Conservation (phyloP, 2,797 vertebrate genomes). For the Nannoperca australis region DNA sequence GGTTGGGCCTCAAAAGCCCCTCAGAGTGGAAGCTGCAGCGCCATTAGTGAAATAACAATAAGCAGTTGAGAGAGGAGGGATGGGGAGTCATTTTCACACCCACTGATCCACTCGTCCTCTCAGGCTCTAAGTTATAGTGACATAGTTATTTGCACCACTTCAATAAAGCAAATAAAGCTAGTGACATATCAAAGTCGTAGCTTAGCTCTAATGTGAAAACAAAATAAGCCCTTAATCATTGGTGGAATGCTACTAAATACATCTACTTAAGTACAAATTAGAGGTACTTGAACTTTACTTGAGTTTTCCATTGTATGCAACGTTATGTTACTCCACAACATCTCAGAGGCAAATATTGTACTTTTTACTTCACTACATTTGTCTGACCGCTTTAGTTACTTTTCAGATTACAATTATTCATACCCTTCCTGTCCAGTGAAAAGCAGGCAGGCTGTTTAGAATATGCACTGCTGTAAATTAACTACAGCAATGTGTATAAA, state of each 20-base stretch:
- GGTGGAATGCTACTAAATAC: too few species aligned
- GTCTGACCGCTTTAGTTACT: neutral
- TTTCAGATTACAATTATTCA: too few species aligned
- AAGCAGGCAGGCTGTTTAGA: too few species aligned
- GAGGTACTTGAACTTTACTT: too few species aligned
- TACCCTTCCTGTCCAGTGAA: too few species aligned
- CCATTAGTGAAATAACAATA: slow-evolving; percentile 66
- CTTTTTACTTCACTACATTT: neutral
- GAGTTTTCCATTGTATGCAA: neutral
- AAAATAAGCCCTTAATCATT: neutral
- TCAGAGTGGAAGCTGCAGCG: slow-evolving; percentile 52
- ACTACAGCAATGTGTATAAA: too few species aligned
- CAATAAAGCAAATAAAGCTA: neutral
- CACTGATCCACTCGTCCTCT: neutral
- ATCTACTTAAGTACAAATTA: too few species aligned
- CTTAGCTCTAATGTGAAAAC: slow-evolving; percentile 15
- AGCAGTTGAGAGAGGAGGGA: slow-evolving; percentile 30
- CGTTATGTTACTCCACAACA: neutral
- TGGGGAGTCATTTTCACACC: neutral
- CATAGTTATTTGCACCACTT: neutral
- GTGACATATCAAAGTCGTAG: neutral
- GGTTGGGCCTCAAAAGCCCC: slow-evolving; percentile 44
- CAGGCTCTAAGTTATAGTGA: neutral
- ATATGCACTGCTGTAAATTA: too few species aligned
- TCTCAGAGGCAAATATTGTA: neutral